These are phyloP conservation scores for Apistogramma diplotaenia DNA, from an alignment of 2,113 vertebrate species.

Conservation along the genomic window DNA sequence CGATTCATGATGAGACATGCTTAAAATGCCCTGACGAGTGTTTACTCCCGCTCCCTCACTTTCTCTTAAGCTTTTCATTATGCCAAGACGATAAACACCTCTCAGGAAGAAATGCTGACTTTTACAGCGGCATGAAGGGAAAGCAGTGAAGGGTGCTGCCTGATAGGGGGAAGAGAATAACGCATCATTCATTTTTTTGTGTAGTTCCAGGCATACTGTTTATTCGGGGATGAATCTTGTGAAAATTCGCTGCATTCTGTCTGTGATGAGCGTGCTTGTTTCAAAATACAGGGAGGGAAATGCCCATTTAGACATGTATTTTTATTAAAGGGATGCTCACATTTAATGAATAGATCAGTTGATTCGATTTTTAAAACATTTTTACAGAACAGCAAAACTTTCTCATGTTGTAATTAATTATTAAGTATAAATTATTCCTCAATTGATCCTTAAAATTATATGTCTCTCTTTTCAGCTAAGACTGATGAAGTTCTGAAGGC, in stretches of 20 bases:
- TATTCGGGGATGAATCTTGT: not conserved
- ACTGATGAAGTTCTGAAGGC: constrained; percentile 92
- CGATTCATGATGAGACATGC: constrained; percentile 71
- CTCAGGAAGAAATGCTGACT: constrained; percentile 50
- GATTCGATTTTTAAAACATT: not conserved
- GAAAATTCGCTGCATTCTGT: not conserved
- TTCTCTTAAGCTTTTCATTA: constrained; percentile 80
- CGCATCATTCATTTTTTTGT: constrained; percentile 26
- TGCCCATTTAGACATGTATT: not conserved
- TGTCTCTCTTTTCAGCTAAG: constrained; percentile 81
- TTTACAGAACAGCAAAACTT: not conserved
- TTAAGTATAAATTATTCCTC: not conserved
- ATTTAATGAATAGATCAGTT: not conserved
- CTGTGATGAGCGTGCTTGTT: not conserved
- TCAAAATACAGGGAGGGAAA: not conserved
- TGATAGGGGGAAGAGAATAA: constrained; percentile 17
- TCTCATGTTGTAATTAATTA: not conserved
- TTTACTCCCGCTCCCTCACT: constrained; percentile 69
- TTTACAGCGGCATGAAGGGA: constrained; percentile 43
- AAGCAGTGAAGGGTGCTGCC: constrained; percentile 15
- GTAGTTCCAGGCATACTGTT: constrained; percentile 16
- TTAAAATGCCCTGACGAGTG: constrained; percentile 69
- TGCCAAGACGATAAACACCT: constrained; percentile 63
- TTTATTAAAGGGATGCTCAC: not conserved
- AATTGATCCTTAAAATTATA: not conserved